phyloP scores from a whole-genome alignment of 2,113 vertebrate species.

The Callospermophilus lateralis region DNA sequence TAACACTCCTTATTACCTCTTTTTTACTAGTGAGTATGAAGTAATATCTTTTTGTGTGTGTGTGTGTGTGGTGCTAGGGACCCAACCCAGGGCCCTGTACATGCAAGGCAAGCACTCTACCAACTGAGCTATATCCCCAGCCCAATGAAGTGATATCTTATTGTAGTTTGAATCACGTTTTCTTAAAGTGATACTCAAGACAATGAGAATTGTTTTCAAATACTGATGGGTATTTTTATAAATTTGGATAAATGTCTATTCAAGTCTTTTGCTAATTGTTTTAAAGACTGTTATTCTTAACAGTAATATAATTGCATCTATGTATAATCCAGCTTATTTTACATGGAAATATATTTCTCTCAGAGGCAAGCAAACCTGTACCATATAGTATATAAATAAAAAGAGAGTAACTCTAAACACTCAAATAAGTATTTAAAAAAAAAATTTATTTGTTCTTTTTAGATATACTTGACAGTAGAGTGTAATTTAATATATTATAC shows the following conservation, averaged over 20 bases:
- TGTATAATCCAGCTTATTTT: constrained; percentile 90
- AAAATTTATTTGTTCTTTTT: no score
- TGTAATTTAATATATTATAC: no score
- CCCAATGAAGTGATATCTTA: no score
- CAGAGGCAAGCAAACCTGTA: constrained; percentile 96
- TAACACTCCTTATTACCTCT: not conserved
- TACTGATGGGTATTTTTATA: not conserved
- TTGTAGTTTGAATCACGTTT: not conserved
- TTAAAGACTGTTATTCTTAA: constrained; percentile 88
- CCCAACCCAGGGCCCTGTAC: no score
- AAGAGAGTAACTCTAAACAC: constrained; percentile 84
- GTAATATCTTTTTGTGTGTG: no score
- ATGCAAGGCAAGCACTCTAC: no score
- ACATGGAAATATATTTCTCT: constrained; percentile 92
- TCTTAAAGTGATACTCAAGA: not conserved
- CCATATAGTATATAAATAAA: constrained; percentile 94
- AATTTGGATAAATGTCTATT: not conserved
- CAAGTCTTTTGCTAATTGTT: not conserved
- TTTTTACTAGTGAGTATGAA: not conserved
- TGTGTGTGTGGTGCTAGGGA: no score
- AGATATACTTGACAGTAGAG: no score
- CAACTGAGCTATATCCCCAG: no score
- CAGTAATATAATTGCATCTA: constrained; percentile 96
- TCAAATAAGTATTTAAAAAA: constrained; percentile 85
- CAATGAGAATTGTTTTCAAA: not conserved